Base-by-base conservation (phyloP, 2,797 vertebrate genomes). In the Rachycentron canadum region DNA sequence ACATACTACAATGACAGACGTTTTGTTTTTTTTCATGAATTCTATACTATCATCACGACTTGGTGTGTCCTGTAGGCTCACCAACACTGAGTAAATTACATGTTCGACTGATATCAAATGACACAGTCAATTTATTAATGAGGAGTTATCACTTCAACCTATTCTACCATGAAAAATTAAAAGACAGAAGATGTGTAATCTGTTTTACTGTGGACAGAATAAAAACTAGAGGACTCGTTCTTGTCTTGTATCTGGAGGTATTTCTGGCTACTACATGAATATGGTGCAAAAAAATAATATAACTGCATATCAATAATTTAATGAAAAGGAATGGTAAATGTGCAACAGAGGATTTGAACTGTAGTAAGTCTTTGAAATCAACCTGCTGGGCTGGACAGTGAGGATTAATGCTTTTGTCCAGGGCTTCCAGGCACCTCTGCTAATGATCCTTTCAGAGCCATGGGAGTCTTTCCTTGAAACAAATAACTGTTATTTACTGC, bases 401-500 rank as follows among this genome's bases (percentile, higher is more conserved):
- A 85, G 75, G 76, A 89, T 86, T 77, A 79, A 88, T 84, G 85
- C 62, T 55, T 73, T 68, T 56, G 76, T 87, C 75, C 79, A 28
- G 34, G 50, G 73, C 80, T 83, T 78, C 79, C 55, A 76, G 83
- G 83, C 67, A 17, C 81, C 89, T 73, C 66, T 58, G 68, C 76
- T 89, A 86, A 89, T 82, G 87, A 91, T 84, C 83, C 80, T 67
- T 71, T 76, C 61, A 79, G 84, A 80, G 81, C 85, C 84, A 77
- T 53, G 76, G 81, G 76, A 86, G 57, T 73, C 75, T 76, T 84
- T 87, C 63, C 78, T 80, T 69, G 73, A 85, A 79, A 87, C 81
- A 88, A 89, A 86, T 78, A 84, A 88, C 79, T 64, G 76, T 88
- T 92, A 88, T 91, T 91, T 89, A 87, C 75, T 77, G 81, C 82